Evolutionary conservation across 2,113 vertebrate species (phyloP).

Genomic region (Vombatus ursinus): DNA sequence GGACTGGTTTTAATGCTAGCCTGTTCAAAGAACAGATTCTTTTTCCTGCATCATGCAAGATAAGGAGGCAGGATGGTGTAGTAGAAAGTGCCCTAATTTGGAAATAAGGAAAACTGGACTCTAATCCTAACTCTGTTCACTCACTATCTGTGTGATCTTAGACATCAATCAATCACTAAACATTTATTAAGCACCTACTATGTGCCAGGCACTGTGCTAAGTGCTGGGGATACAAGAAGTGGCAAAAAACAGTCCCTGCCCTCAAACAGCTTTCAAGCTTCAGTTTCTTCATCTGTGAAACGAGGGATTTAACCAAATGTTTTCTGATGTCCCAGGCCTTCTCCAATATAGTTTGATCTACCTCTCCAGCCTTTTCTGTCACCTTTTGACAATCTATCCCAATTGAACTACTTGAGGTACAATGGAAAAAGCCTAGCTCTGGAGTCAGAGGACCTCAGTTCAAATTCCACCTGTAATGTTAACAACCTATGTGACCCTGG

Average conservation of each 20-base stretch:
- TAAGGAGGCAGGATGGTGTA: not conserved
- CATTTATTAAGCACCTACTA: not conserved
- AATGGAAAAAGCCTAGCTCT: not conserved
- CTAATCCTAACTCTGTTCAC: not conserved
- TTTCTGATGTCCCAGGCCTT: not conserved
- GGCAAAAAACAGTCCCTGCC: not conserved
- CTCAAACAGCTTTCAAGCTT: not conserved
- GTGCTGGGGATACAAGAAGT: not conserved
- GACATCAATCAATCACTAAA: not conserved
- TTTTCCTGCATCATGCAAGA: not conserved
- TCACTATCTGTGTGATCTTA: not conserved
- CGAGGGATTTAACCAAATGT: not conserved
- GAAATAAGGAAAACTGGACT: not conserved
- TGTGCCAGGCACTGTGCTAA: not conserved
- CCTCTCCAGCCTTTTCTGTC: not conserved
- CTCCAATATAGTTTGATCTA: not conserved
- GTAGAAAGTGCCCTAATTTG: not conserved
- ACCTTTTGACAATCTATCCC: not conserved
- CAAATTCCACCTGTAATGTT: not conserved
- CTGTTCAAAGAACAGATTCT: not conserved
- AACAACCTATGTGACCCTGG: not conserved
- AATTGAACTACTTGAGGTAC: not conserved
- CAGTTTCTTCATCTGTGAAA: not conserved
- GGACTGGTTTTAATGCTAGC: not conserved
- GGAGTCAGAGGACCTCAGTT: not conserved